Evolutionary conservation across 2,113 vertebrate species (phyloP), one percentile per base, ranked within the genome.

Genomic region (Amblyopsis rosae): DNA sequence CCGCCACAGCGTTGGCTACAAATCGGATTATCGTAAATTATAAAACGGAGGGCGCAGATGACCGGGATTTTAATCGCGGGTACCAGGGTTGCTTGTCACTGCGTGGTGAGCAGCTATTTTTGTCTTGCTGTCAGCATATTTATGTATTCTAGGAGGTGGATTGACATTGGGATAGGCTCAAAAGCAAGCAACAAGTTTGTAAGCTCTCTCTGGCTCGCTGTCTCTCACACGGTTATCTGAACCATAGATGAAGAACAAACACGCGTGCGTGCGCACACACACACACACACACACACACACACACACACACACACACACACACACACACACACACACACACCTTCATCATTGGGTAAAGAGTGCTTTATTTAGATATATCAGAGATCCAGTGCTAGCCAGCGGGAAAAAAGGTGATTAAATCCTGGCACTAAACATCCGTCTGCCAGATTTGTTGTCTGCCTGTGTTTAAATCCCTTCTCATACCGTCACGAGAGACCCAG

Each of bases 1-100:
- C 35, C 75, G 67, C 62, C 75, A 76, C 75, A 57, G 60, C 73
- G 72, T 70, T 48, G 46, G 19, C 72, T 70, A n/a, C 73, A 75
- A 76, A 16, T 13, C 45, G 85, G 78, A 79, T 87, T 75, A 82
- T 67, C 3, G 59, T 69, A 75, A 86, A 80, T 87, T 77, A 79
- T 73, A 55, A 55, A n/a, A 1, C 13, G 4, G 70, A 5, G 0
- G 19, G 32, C 57, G 35, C 76, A 82, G 60, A 67, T 85, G 85
- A 85, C 49, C 3, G 48, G 61, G 73, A 62, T 76, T 65, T 67
- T 3, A n/a, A 1, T 63, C 67, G 67, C 58, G 57, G 60, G 56
- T 69, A 16, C 64, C 12, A 0, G 16, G 60, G 51, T 19, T 73
- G 63, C 45, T 56, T n/a, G 6, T 45, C 33, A 16, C 73, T 48